Evolutionary conservation across 2,113 vertebrate genomes (phyloP), one percentile per base, ranked within the genome.

Genomic region (Nipponia nippon): DNA sequence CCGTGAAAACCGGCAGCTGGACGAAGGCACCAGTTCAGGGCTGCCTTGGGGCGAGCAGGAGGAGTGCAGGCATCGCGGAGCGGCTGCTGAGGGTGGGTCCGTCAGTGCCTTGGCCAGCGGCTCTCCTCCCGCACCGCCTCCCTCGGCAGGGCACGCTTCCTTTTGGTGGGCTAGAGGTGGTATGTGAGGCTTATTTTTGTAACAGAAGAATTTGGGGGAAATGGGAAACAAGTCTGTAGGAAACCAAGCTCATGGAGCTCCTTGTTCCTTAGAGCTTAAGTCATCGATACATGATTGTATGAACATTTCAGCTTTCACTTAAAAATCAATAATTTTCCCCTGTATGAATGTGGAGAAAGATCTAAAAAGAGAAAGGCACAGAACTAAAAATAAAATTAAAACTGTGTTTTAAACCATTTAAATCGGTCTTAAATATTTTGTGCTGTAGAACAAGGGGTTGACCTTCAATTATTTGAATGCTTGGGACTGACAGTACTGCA

Each of bases 141-240:
- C 23, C 15, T 10, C 4, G 18, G 2, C 18, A 5, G 32, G 20
- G 21, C 26, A 15, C 4, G 1, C 17, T 27, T 14, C 3, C 7
- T 44, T 18, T 7, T 10, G 46, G 38, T 42, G 63, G 12, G 36
- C 46, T 17, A 8, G 44, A 11, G 32, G 32, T 34, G 55, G 18
- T 27, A 2, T 1, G 2, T 12, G 34, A 21, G 29, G 53, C 21
- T 82, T 26, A 2, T 4, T 61, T 11, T 26, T 27, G 27, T 25
- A 22, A 25, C 8, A 34, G 38, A 19, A 16, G 6, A 16, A 8
- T 19, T 30, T 17, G 29, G 23, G 30, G 42, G 20, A 30, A 17
- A 5, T 13, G 23, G 25, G 42, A 27, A 21, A 15, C 11, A 19
- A 52, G 8, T 12, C 56, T 1, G 2, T 25, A 36, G 56, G 20